These are phyloP conservation scores for Barypeithes pellucidus DNA, from an alignment of 2,888 invertebrate species.

Conservation along the genomic window DNA sequence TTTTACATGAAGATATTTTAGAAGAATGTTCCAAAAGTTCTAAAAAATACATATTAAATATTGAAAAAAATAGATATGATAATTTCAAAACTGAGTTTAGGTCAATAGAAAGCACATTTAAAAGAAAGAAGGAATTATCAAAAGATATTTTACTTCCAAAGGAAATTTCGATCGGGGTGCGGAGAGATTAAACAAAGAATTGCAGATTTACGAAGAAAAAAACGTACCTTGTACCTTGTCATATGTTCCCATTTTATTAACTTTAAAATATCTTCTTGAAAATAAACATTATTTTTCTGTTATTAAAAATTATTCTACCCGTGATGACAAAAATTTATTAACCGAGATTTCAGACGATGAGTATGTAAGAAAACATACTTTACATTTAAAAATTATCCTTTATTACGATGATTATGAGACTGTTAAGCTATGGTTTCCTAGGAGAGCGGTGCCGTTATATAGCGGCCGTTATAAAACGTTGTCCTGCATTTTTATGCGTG, in stretches of 20 bases:
- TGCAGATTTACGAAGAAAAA: conserved; percentile 17
- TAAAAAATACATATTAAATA: too few species aligned
- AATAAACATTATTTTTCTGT: background rate
- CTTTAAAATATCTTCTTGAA: conserved; percentile 2
- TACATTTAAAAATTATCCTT: too few species aligned
- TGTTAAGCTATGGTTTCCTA: too few species aligned
- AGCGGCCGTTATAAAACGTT: too few species aligned
- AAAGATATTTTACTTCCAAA: conserved; percentile 7
- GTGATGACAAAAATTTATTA: background rate
- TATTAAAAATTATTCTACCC: background rate
- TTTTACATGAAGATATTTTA: too few species aligned
- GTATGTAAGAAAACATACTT: conserved; percentile 32
- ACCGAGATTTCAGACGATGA: conserved; percentile 5
- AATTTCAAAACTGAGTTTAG: conserved; percentile 5
- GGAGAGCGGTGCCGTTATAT: too few species aligned
- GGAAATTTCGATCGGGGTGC: conserved; percentile 8
- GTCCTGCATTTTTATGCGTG: too few species aligned
- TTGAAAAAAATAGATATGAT: background rate
- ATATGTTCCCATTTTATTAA: conserved; percentile 33
- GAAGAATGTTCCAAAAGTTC: too few species aligned
- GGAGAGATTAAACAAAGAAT: conserved; percentile 15
- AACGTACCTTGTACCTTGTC: conserved; percentile 27
- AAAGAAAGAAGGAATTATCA: conserved; percentile 13
- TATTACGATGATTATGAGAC: too few species aligned
- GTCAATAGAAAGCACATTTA: conserved; percentile 10